Evolutionary conservation across 1,140 invertebrate genomes (phyloP).

Genomic region (Pygmarrhopalites habei): DNA sequence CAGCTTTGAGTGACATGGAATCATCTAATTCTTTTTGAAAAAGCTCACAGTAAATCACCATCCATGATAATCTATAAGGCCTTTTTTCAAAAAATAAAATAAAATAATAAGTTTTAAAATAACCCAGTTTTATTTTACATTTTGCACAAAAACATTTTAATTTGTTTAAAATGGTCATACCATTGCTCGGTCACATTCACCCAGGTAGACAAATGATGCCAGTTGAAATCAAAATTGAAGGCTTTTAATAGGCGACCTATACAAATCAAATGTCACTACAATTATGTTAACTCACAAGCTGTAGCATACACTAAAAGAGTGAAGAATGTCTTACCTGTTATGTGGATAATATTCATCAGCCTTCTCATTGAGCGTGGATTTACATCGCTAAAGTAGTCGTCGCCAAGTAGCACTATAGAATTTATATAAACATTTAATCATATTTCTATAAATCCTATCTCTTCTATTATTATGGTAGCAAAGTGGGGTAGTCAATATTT

Average conservation of each 20-base stretch:
- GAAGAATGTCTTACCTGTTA: conserved; percentile 60
- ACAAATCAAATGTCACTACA: neutral
- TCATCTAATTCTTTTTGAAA: conserved; percentile 82
- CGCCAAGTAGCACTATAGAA: conserved; percentile 81
- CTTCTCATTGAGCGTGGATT: conserved; percentile 93
- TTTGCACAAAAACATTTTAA: neutral
- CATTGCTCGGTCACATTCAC: conserved; percentile 98
- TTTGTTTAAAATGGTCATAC: too few relatives aligned
- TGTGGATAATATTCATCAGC: conserved; percentile 94
- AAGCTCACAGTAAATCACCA: conserved; percentile 87
- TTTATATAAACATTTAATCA: too few relatives aligned
- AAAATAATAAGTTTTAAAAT: too few relatives aligned
- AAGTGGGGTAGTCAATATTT: too few relatives aligned
- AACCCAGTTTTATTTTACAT: neutral
- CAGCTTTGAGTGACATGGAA: conserved; percentile 69
- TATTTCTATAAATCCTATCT: too few relatives aligned
- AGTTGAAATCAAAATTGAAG: conserved; percentile 98
- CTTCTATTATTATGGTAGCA: too few relatives aligned
- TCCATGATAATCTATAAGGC: conserved; percentile 94
- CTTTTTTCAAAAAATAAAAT: too few relatives aligned
- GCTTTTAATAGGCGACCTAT: conserved; percentile 87
- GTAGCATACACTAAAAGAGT: neutral
- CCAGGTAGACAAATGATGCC: conserved; percentile 94
- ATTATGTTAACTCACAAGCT: too few relatives aligned
- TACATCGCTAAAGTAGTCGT: conserved; percentile 95